A percentile compares a stretch with the other conserved stretches of the same genome.
Conservation (phyloP, 2,888 invertebrate genomes). For the Toxonevra muliebris region DNA sequence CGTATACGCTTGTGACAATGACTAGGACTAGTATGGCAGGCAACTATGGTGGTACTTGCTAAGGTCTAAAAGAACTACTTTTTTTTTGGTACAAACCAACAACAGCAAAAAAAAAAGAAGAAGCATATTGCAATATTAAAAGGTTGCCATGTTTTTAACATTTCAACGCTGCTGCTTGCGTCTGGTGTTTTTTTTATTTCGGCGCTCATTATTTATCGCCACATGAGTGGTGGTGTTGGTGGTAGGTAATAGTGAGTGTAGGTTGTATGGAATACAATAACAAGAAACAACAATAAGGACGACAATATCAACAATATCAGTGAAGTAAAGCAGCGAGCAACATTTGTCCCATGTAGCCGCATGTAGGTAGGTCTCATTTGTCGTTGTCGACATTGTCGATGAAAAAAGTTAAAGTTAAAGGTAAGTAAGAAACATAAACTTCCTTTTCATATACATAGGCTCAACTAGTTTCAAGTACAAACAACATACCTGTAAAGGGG, state of each 20-base stretch:
- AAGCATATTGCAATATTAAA: conserved; percentile 27
- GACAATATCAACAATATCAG: background rate
- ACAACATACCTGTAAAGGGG: background rate
- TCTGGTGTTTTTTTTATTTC: conserved; percentile 1
- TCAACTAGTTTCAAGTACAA: background rate
- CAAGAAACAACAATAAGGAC: background rate
- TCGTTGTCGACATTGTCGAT: conserved; percentile 33
- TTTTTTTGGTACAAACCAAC: conserved; percentile 10
- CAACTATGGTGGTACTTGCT: too few relatives aligned
- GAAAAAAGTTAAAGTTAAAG: background rate
- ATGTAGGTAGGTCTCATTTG: conserved; percentile 48
- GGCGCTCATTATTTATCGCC: conserved; percentile 40
- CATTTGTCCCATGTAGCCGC: conserved; percentile 25
- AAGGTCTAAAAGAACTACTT: background rate
- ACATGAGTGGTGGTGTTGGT: conserved; percentile 20
- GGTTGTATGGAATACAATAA: conserved; percentile 10
- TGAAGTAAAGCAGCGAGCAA: conserved; percentile 6
- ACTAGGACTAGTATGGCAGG: background rate
- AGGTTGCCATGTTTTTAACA: conserved; percentile 23
- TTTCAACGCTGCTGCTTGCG: conserved; percentile 13
- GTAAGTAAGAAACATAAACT: too few relatives aligned
- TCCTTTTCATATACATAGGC: too few relatives aligned
- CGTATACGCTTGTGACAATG: conserved; percentile 19
- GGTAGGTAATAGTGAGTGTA: conserved; percentile 5
- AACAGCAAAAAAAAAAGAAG: conserved; percentile 4